phyloP scores from a whole-genome alignment of 2,797 vertebrate species.

The Potorous gilbertii region DNA sequence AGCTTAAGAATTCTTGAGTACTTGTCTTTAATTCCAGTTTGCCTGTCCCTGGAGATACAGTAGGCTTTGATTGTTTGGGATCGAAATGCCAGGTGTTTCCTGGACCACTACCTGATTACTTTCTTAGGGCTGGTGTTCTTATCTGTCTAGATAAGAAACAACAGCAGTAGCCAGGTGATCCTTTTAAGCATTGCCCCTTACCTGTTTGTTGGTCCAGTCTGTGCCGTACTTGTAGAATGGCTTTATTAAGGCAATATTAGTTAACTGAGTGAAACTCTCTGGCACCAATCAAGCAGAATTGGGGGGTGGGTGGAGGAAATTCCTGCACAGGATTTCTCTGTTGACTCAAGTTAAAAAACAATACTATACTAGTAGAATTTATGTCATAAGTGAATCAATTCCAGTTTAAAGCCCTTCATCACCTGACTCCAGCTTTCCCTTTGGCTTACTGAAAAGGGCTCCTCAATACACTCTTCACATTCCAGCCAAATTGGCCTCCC shows the following conservation, averaged over 20 bases:
- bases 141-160: background rate
- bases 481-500: background rate
- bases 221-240: background rate
- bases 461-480: too few relatives aligned
- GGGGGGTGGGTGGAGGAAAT: background rate
- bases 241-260: background rate
- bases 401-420: background rate
- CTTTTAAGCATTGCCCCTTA: background rate
- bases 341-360: background rate
- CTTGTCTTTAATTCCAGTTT: too few relatives aligned
- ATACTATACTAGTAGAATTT: background rate
- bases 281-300: background rate
- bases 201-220: background rate
- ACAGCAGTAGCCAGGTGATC: background rate
- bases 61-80: too few relatives aligned
- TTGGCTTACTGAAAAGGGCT: background rate
- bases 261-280: background rate
- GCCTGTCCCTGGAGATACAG: too few relatives aligned
- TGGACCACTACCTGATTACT: background rate
- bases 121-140: background rate
- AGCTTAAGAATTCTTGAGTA: background rate
- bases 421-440: background rate
- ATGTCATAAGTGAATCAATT: background rate
- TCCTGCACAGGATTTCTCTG: background rate
- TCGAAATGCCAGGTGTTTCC: too few relatives aligned